A percentile compares a stretch with the other conserved stretches of the same genome.
Conservation (phyloP, 2,797 vertebrate species). For the Trachops cirrhosus region DNA sequence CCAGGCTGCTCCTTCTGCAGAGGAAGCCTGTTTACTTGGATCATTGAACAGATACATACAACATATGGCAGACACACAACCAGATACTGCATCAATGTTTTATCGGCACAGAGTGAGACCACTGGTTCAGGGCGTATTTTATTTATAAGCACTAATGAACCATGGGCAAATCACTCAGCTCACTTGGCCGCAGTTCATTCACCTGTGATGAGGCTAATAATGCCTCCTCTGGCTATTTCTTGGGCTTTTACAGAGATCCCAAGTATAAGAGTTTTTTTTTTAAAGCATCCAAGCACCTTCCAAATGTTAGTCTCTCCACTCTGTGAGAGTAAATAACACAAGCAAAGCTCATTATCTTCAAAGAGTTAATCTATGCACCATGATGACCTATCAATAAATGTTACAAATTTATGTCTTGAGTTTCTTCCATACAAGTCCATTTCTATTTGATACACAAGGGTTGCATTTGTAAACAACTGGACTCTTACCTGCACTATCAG, state of each 20-base stretch:
- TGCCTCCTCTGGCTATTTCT: background rate
- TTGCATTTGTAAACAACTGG: background rate
- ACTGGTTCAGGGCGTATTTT: background rate
- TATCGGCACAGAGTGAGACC: background rate
- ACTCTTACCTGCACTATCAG: background rate
- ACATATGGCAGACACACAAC: background rate
- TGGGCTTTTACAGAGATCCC: background rate
- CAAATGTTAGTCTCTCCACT: background rate
- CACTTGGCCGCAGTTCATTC: background rate
- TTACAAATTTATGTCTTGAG: background rate
- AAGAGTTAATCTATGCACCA: background rate
- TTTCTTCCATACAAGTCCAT: background rate
- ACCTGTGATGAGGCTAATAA: background rate
- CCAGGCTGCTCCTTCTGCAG: background rate
- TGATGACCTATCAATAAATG: background rate
- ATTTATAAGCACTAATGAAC: background rate
- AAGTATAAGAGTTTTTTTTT: background rate
- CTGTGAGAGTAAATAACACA: background rate
- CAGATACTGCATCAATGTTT: background rate
- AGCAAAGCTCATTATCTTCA: background rate
- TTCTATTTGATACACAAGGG: background rate
- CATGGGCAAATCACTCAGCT: background rate
- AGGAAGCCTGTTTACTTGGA: background rate
- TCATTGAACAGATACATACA: background rate
- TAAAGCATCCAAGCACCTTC: background rate